These are phyloP conservation scores for Mantis religiosa DNA, from an alignment of 2,888 invertebrate genomes.

Conservation along the genomic window DNA sequence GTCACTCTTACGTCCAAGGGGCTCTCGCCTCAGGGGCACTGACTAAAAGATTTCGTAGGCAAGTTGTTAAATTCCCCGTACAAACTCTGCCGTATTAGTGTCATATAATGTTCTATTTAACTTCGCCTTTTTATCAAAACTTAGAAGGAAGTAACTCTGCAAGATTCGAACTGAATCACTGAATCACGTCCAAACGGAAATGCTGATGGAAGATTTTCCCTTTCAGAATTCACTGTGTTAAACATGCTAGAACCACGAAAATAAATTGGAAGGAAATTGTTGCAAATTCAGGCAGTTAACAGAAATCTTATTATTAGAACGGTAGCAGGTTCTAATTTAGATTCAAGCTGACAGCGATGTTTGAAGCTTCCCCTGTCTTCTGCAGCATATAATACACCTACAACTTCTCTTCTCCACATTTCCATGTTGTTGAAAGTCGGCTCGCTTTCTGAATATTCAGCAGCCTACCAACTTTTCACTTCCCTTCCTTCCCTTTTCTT, in stretches of 20 bases:
- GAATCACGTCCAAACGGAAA: background rate
- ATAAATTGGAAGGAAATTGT: background rate
- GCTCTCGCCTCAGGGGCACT: too few relatives aligned
- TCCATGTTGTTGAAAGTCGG: background rate
- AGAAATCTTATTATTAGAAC: background rate
- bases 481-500: background rate
- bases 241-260: background rate
- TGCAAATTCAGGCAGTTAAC: background rate
- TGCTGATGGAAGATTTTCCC: background rate
- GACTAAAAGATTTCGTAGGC: too few relatives aligned
- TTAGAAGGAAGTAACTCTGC: too few relatives aligned
- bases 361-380: background rate
- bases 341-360: background rate
- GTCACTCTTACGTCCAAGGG: too few relatives aligned
- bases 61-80: too few relatives aligned
- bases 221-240: background rate
- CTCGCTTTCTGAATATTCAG: slow-evolving; percentile 10
- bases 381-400: background rate
- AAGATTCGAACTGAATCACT: too few relatives aligned
- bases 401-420: background rate
- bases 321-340: background rate
- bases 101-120: too few relatives aligned
- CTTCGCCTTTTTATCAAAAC: too few relatives aligned
- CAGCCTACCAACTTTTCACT: background rate
- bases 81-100: too few relatives aligned